Evolutionary conservation across 1,140 invertebrate species (phyloP).

Genomic region (Steinernema khuongi): DNA sequence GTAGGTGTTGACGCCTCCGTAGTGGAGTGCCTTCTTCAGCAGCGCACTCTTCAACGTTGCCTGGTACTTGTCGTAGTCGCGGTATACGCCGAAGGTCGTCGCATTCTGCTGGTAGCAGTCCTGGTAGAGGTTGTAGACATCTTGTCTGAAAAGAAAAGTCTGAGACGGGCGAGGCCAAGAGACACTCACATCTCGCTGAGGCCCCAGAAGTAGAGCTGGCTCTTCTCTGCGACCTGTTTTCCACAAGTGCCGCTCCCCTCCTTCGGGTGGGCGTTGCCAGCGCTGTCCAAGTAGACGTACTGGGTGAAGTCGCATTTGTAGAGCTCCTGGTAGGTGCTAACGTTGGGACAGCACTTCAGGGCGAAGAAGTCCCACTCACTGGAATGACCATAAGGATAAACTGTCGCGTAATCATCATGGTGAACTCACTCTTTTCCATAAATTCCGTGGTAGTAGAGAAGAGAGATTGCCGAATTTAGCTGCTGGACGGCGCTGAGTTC

Average conservation of each 20-base stretch:
- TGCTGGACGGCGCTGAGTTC: constrained; percentile 40
- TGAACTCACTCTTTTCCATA: constrained; percentile 39
- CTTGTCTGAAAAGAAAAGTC: constrained; percentile 2
- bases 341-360: constrained; percentile 31
- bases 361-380: constrained; percentile 41
- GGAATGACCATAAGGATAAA: neutral
- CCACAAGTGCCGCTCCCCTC: constrained; percentile 26
- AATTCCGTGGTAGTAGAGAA: constrained; percentile 48
- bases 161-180: neutral
- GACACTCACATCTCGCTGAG: neutral
- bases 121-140: constrained; percentile 39
- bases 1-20: neutral
- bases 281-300: constrained; percentile 36
- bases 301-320: constrained; percentile 46
- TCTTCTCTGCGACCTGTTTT: constrained; percentile 21
- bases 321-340: constrained; percentile 30
- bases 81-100: neutral
- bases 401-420: neutral
- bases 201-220: constrained; percentile 29
- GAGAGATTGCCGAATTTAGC: constrained; percentile 42
- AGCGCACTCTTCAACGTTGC: neutral
- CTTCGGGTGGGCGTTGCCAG: constrained; percentile 29
- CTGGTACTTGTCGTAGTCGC: neutral
- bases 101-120: constrained; percentile 29
- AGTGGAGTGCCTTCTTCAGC: neutral